Evolutionary conservation across 2,888 invertebrate genomes (phyloP), one percentile per base, ranked within the genome.

Genomic region (Neria commutata): DNA sequence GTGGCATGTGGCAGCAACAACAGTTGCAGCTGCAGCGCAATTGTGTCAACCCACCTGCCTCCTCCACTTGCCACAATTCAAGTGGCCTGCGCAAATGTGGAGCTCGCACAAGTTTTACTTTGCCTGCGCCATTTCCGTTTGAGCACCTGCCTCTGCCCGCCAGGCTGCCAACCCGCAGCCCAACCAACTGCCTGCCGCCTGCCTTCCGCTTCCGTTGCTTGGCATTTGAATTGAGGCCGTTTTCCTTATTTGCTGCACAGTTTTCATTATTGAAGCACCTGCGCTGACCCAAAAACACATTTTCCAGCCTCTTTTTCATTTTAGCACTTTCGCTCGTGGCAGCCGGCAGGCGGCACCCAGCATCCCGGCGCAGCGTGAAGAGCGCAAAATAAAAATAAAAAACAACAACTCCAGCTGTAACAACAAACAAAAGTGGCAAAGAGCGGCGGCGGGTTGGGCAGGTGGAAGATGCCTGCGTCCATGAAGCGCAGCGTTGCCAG

Each of bases 211-310:
- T 63, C 49, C 50, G 37, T 46, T 37, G 46, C 46, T 26, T 61
- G 65, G 51, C 62, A 65, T 63, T 63, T 61, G 54, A 61, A 61
- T 48, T 61, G 51, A 29, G 46, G 11, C 23, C 3, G 52, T 58
- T 55, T 47, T 19, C 17, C 26, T 25, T 37, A 23, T 54, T 59
- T 59, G n/a, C 34, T 56, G 37, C 34, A 54, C 54, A 59, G 55
- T 49, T 59, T 59, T 57, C 55, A 55, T 60, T 57, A 55, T 57
- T 60, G 62, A 63, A 63, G 61, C 58, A 58, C 50, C 33, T 24
- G 71, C 71, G 69, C 72, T 77, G 76, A 78, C 76, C 76, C 70
- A 76, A 76, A 76, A 76, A 76, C 76, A 78, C 76, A 76, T 72
- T 72, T 68, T 76, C 55, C 64, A 62, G 67, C 66, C 72, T 70